Percentiles rank a stretch among this genome's conserved stretches.
Evolutionary conservation across 2,797 vertebrate species (phyloP).

Genomic region (Cichlasoma orientale): DNA sequence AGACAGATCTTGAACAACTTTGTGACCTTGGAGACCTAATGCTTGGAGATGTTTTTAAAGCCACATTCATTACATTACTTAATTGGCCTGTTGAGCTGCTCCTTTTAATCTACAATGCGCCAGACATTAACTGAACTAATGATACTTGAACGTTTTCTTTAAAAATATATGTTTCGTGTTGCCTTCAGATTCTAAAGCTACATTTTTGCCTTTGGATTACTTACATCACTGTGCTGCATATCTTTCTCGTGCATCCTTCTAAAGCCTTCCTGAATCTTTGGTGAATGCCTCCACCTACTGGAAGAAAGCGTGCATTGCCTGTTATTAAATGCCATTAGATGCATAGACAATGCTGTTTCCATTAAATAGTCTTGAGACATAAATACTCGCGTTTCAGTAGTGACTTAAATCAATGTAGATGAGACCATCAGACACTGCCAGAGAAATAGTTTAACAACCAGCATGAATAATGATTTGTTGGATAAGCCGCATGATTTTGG

Average conservation of each 20-base stretch:
- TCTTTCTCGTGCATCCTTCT: background rate
- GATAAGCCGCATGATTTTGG: background rate
- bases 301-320: constrained; percentile 28
- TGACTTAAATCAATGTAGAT: background rate
- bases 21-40: constrained; percentile 22
- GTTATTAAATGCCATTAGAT: background rate
- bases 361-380: background rate
- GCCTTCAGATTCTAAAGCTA: background rate
- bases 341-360: background rate
- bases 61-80: background rate
- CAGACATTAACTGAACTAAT: constrained; percentile 5
- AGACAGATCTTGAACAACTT: constrained; percentile 43
- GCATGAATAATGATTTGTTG: background rate
- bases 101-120: background rate
- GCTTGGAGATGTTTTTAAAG: constrained; percentile 17
- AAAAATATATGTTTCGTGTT: background rate
- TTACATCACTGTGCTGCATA: too few relatives aligned
- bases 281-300: constrained; percentile 67
- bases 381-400: background rate
- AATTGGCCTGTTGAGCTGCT: constrained; percentile 2
- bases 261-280: constrained; percentile 30
- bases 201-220: background rate
- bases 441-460: background rate
- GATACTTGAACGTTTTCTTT: background rate
- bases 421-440: background rate